Conservation (phyloP, 2,797 vertebrate species). For the Dryobates pubescens region DNA sequence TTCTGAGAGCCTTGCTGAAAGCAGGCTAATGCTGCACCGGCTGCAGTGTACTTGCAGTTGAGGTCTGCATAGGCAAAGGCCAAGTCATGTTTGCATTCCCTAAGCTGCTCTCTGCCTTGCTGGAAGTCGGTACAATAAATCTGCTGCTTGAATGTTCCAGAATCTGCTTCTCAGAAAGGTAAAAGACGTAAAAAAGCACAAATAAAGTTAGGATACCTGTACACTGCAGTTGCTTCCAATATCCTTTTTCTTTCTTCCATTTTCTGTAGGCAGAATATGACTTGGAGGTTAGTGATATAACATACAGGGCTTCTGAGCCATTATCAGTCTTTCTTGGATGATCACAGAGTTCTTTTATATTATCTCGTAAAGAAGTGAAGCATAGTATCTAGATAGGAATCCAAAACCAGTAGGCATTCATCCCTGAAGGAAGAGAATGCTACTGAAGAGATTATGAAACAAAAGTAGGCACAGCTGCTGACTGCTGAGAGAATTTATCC, state of each 20-base stretch:
- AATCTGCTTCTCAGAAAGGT: not conserved
- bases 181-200: not conserved
- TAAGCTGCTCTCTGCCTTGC: not conserved
- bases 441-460: not conserved
- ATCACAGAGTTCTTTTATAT: not conserved
- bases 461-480: not conserved
- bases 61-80: not conserved
- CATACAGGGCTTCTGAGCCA: not conserved
- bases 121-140: not conserved
- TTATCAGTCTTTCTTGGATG: not conserved
- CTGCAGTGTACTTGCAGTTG: not conserved
- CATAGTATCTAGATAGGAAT: not conserved
- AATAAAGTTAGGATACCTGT: not conserved
- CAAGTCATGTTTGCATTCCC: not conserved
- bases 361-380: not conserved
- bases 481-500: not conserved
- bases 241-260: not conserved
- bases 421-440: not conserved
- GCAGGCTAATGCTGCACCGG: accelerated
- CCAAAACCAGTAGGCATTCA: not conserved
- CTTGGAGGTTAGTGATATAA: not conserved
- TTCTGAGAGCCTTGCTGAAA: not conserved
- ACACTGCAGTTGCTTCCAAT: not conserved
- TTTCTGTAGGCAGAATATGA: not conserved
- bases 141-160: not conserved